phyloP scores from a whole-genome alignment of 1,140 invertebrate species.

The Potamilus streckersoni region DNA sequence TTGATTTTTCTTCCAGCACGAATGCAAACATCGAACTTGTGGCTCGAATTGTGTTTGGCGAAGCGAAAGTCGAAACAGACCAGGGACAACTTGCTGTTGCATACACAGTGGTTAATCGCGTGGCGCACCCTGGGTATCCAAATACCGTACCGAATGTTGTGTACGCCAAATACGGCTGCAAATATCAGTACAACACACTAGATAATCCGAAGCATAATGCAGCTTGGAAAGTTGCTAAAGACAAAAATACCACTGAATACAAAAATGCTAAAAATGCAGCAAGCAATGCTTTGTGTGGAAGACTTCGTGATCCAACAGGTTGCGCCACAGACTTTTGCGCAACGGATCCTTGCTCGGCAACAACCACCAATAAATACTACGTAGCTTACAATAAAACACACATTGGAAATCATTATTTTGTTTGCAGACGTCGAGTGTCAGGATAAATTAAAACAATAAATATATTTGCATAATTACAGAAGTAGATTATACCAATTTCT shows the following conservation, averaged over 20 bases:
- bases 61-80: constrained; percentile 1
- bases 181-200: constrained; percentile 2
- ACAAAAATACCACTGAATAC: neutral
- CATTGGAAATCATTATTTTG: constrained; percentile 8
- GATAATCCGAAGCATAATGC: neutral
- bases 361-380: neutral
- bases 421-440: neutral
- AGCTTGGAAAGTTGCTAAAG: neutral
- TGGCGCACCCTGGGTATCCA: constrained; percentile 1
- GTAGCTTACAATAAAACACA: neutral
- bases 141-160: neutral
- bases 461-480: too few species aligned
- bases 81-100: constrained; percentile 11
- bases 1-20: neutral
- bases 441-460: too few species aligned
- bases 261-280: neutral
- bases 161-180: too few species aligned
- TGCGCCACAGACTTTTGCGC: constrained; percentile 10
- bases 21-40: constrained; percentile 1
- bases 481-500: too few species aligned
- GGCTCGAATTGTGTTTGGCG: constrained; percentile 13
- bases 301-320: neutral
- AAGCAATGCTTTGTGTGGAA: neutral
- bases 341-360: neutral
- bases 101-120: constrained; percentile 7